Evolutionary conservation across 2,113 vertebrate genomes (phyloP).

Genomic region (Xiphophorus hellerii): DNA sequence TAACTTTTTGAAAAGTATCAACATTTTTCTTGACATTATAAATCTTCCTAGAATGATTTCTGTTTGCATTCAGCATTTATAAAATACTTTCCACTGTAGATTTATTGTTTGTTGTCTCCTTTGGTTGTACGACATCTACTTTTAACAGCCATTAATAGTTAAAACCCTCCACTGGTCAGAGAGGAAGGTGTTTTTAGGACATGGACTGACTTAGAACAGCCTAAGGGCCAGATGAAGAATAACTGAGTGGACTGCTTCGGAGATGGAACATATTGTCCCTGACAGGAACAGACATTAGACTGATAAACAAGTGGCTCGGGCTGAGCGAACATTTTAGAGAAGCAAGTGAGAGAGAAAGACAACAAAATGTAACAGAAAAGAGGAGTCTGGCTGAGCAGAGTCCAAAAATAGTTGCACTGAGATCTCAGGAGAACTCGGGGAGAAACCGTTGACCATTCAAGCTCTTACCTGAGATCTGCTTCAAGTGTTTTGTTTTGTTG

Average conservation of each 20-base stretch:
- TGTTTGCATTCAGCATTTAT: neutral
- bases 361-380: conserved; percentile 32
- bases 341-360: conserved; percentile 26
- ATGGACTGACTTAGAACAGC: conserved; percentile 61
- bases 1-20: neutral
- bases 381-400: conserved; percentile 37
- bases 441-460: conserved; percentile 25
- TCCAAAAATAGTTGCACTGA: conserved; percentile 46
- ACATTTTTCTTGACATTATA: neutral
- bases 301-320: conserved; percentile 68
- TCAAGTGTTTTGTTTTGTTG: neutral
- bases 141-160: conserved; percentile 59
- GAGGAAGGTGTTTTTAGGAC: conserved; percentile 64
- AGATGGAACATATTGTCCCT: conserved; percentile 68
- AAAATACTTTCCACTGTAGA: neutral
- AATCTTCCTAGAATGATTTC: neutral
- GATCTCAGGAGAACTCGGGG: conserved; percentile 32
- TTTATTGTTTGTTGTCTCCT: neutral
- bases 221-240: conserved; percentile 66
- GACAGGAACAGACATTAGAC: conserved; percentile 69
- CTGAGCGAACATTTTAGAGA: conserved; percentile 58
- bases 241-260: conserved; percentile 54
- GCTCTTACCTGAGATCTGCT: conserved; percentile 32
- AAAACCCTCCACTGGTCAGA: conserved; percentile 58
- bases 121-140: neutral